Percentiles rank a stretch among this genome's conserved stretches.
These are phyloP conservation scores for Cheirogaleus medius DNA, from an alignment of 2,113 vertebrate species.

Conservation along the genomic window DNA sequence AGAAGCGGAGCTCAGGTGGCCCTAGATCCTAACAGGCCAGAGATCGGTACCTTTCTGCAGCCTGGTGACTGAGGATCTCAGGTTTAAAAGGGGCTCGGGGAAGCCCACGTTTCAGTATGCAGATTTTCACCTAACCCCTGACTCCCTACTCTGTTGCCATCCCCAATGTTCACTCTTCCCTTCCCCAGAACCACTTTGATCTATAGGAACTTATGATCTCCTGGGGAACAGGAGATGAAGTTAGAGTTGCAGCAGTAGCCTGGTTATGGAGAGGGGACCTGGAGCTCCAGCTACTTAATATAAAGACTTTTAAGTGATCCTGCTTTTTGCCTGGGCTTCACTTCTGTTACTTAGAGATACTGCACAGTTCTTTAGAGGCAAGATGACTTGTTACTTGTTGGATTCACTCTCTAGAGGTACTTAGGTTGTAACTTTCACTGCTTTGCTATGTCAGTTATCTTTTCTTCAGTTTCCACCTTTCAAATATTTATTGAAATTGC, in stretches of 20 bases:
- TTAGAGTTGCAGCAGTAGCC: background rate
- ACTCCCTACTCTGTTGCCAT: background rate
- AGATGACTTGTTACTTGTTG: background rate
- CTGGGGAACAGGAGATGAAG: background rate
- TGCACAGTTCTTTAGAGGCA: background rate
- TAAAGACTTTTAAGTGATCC: background rate
- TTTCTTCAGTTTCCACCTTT: background rate
- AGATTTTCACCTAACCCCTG: background rate
- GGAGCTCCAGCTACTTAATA: background rate
- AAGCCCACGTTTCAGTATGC: background rate
- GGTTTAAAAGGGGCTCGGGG: background rate
- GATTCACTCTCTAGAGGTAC: background rate
- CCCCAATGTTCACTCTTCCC: no score
- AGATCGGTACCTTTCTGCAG: no score
- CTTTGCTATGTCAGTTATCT: background rate
- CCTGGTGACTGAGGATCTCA: no score
- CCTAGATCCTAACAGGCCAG: no score
- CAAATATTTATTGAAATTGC: background rate
- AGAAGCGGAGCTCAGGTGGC: no score
- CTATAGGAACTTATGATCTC: background rate
- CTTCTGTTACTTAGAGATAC: background rate
- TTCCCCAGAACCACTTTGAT: background rate
- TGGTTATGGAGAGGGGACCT: background rate
- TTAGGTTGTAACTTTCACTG: background rate
- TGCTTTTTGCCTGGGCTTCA: background rate